phyloP scores from a whole-genome alignment of 2,113 vertebrate species.

The Trichomycterus rosablanca region DNA sequence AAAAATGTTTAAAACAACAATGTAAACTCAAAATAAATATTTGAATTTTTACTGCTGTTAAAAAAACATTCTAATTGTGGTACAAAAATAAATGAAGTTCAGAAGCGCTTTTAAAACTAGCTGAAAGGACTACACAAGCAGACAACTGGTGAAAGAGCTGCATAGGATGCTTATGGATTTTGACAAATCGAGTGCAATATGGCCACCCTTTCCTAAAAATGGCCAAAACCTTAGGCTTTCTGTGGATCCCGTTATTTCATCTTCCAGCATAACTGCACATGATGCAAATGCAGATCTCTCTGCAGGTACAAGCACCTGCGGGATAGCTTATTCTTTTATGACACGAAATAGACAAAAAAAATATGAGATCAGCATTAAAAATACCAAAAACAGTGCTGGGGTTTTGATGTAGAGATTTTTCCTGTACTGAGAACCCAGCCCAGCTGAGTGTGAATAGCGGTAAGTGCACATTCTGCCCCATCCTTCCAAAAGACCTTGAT shows the following conservation, averaged over 20 bases:
- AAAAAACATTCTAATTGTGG: too few species aligned
- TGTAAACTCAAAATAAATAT: too few species aligned
- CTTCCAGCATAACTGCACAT: background rate
- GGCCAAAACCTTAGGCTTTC: background rate
- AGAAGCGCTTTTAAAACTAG: too few species aligned
- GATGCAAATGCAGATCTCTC: slow-evolving; percentile 15
- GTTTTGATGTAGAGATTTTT: slow-evolving; percentile 37
- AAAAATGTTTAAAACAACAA: too few species aligned
- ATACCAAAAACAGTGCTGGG: slow-evolving; percentile 31
- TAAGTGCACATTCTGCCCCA: slow-evolving; percentile 32
- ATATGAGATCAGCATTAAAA: slow-evolving; percentile 36
- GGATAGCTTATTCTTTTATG: slow-evolving; percentile 56
- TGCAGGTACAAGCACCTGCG: slow-evolving; percentile 38
- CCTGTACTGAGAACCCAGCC: slow-evolving; percentile 69
- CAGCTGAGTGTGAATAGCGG: slow-evolving; percentile 44
- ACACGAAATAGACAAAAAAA: slow-evolving; percentile 42
- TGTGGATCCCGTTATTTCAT: background rate
- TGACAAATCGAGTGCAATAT: slow-evolving; percentile 7
- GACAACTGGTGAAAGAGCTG: slow-evolving; percentile 15
- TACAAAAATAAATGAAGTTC: too few species aligned
- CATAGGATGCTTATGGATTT: slow-evolving; percentile 19
- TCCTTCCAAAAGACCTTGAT: slow-evolving; percentile 21
- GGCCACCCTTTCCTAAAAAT: background rate
- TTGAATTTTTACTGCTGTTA: too few species aligned
- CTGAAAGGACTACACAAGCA: background rate